phyloP scores from a whole-genome alignment of 2,888 invertebrate species.

The Hoplodrina ambigua region DNA sequence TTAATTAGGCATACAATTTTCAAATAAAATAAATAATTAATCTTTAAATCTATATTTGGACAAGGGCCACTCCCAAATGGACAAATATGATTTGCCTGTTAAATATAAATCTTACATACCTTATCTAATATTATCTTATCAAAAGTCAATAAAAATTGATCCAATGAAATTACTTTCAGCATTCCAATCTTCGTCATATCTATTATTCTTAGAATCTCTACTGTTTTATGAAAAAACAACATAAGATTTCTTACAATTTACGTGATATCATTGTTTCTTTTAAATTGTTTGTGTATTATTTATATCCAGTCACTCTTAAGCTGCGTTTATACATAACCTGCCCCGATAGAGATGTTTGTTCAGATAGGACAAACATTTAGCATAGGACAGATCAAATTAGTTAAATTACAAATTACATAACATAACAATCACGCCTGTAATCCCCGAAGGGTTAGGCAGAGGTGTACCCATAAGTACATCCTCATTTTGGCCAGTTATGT shows the following conservation, averaged over 20 bases:
- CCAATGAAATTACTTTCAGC: not conserved
- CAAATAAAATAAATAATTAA: not conserved
- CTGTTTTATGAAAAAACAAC: not conserved
- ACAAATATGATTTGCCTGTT: not conserved
- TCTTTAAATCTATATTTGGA: not conserved
- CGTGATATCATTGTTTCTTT: not conserved
- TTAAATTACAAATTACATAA: too few relatives aligned
- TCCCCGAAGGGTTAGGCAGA: too few relatives aligned
- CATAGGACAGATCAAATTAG: too few relatives aligned
- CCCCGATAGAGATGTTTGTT: too few relatives aligned
- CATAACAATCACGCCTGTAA: too few relatives aligned
- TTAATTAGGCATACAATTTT: too few relatives aligned
- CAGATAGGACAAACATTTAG: too few relatives aligned
- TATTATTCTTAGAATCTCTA: not conserved
- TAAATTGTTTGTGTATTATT: too few relatives aligned
- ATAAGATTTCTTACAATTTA: not conserved
- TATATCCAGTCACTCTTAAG: too few relatives aligned
- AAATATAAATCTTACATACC: not conserved
- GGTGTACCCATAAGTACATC: too few relatives aligned
- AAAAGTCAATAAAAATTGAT: constrained; percentile 1
- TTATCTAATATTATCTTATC: constrained; percentile 22
- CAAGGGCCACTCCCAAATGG: not conserved
- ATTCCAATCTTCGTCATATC: not conserved
- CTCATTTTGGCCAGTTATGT: too few relatives aligned
- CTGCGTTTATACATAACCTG: too few relatives aligned